A percentile compares a stretch with the other conserved stretches of the same genome.
phyloP scores from a whole-genome alignment of 2,797 vertebrate genomes.

The Borostomias antarcticus region DNA sequence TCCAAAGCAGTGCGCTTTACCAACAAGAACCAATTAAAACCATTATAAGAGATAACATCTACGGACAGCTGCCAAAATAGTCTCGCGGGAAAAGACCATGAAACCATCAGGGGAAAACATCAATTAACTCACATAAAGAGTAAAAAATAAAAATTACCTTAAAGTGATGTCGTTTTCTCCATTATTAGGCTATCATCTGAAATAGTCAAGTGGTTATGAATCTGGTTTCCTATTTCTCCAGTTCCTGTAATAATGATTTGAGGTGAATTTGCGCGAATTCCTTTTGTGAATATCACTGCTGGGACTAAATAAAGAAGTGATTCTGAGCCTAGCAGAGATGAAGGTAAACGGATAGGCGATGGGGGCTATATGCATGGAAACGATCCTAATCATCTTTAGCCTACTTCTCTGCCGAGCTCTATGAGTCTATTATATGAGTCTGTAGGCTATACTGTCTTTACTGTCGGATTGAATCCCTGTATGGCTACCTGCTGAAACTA shows the following conservation, averaged over 20 bases:
- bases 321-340: conserved; percentile 54
- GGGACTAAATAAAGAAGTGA: conserved; percentile 65
- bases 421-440: conserved; percentile 61
- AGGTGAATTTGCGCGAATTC: conserved; percentile 57
- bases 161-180: conserved; percentile 52
- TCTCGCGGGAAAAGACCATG: conserved; percentile 20
- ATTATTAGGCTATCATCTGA: conserved; percentile 39
- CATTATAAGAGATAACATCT: conserved; percentile 28
- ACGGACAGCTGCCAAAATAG: conserved; percentile 27
- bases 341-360: conserved; percentile 60
- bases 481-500: too few species aligned
- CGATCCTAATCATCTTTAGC: conserved; percentile 51
- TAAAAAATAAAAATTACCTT: conserved; percentile 59
- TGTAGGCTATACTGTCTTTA: too few species aligned
- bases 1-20: conserved; percentile 37
- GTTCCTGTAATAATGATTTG: conserved; percentile 39
- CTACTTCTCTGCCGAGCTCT: conserved; percentile 34
- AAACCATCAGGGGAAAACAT: conserved; percentile 22
- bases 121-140: conserved; percentile 44
- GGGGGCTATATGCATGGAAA: conserved; percentile 44
- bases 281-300: conserved; percentile 56
- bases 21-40: conserved; percentile 17
- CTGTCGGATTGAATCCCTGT: neutral
- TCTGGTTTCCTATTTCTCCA: conserved; percentile 40
- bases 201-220: conserved; percentile 41